Evolutionary conservation across 1,140 invertebrate genomes (phyloP).

Genomic region (Neotoxoptera formosana): DNA sequence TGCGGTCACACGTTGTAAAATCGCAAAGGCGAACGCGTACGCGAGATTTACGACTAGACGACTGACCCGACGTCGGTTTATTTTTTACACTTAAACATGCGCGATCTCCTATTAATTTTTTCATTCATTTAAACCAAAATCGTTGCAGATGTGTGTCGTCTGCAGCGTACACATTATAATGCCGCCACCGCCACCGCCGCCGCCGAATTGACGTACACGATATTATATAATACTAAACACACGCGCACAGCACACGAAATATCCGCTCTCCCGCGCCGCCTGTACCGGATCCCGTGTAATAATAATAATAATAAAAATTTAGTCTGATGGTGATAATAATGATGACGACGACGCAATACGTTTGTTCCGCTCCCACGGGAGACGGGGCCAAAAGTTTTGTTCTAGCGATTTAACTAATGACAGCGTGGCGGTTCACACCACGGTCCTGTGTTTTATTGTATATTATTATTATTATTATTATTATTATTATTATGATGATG

Average conservation of each 20-base stretch:
- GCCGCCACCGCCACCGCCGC: not conserved
- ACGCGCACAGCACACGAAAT: not conserved
- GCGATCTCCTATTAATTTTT: not conserved
- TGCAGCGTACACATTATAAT: not conserved
- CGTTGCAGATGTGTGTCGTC: constrained; percentile 25
- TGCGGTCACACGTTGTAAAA: not conserved
- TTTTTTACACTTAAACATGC: not conserved
- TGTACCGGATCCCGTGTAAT: not conserved
- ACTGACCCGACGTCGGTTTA: not conserved
- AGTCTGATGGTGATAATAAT: not conserved
- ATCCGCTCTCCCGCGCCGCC: not conserved
- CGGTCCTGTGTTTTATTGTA: not conserved
- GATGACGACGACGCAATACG: not conserved
- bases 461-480: too few species aligned
- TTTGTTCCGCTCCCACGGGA: constrained; percentile 37
- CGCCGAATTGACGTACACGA: not conserved
- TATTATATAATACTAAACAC: not conserved
- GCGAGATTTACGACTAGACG: not conserved
- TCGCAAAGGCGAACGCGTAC: not conserved
- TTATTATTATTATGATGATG: not conserved
- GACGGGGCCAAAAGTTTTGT: constrained; percentile 44
- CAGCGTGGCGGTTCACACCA: constrained; percentile 12
- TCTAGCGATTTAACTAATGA: not conserved
- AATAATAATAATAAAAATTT: not conserved
- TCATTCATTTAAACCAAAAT: constrained; percentile 34